A percentile compares a stretch with the other conserved stretches of the same genome.
Evolutionary conservation across 2,113 vertebrate species (phyloP).

Genomic region (Sinocyclocheilus anshuiensis): DNA sequence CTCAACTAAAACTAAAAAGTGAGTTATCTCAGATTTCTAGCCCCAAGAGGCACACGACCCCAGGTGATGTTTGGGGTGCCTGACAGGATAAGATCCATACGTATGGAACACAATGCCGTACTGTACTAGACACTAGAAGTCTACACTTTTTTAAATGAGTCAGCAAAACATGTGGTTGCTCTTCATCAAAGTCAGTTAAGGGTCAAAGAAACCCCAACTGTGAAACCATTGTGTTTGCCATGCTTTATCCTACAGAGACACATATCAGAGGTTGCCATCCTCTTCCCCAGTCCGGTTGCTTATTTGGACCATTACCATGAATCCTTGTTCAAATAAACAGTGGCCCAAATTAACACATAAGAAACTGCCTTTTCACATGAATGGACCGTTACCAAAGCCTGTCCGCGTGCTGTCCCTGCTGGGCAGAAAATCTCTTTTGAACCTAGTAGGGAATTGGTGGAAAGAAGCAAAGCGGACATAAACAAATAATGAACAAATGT

Average conservation of each 20-base stretch:
- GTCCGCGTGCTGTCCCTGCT: neutral
- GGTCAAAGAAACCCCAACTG: slow-evolving; percentile 36
- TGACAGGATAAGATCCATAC: slow-evolving; percentile 47
- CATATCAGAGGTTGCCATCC: slow-evolving; percentile 23
- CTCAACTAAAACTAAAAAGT: slow-evolving; percentile 21
- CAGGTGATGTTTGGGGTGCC: slow-evolving; percentile 45
- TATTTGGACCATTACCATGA: slow-evolving; percentile 51
- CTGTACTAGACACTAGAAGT: slow-evolving; percentile 30
- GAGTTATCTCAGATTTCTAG: slow-evolving; percentile 40
- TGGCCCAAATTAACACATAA: slow-evolving; percentile 57
- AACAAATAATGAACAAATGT: slow-evolving; percentile 12
- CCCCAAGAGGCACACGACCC: slow-evolving; percentile 39
- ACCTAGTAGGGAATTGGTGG: slow-evolving; percentile 14
- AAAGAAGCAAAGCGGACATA: slow-evolving; percentile 15
- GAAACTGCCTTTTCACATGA: slow-evolving; percentile 40
- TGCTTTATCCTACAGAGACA: slow-evolving; percentile 19
- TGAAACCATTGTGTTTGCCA: slow-evolving; percentile 24
- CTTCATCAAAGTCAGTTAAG: slow-evolving; percentile 54
- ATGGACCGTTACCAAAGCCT: slow-evolving; percentile 24
- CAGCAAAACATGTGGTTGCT: slow-evolving; percentile 56
- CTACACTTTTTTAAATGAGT: slow-evolving; percentile 31
- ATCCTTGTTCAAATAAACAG: slow-evolving; percentile 69
- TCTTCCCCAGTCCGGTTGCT: slow-evolving; percentile 14
- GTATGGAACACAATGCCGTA: slow-evolving; percentile 34
- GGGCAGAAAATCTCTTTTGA: slow-evolving; percentile 29